Percentiles rank a stretch among this genome's conserved stretches.
Conservation (phyloP, 2,797 vertebrate genomes). For the Sciurus carolinensis region DNA sequence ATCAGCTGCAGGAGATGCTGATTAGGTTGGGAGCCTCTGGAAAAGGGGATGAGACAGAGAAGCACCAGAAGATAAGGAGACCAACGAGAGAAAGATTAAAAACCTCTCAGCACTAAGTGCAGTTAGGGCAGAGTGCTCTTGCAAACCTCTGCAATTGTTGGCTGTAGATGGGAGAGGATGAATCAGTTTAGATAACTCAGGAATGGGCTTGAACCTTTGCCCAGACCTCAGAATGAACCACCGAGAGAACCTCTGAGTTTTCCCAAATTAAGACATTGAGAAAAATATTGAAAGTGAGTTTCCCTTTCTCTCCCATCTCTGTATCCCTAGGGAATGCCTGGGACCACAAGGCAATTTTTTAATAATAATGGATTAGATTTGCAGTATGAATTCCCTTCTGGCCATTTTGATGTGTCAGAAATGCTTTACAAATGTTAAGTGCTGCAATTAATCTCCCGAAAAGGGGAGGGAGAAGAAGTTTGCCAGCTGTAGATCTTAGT, state of each 20-base stretch:
- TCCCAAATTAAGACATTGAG: constrained; percentile 83
- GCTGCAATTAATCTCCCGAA: constrained; percentile 78
- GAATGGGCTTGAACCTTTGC: constrained; percentile 86
- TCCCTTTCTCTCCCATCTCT: constrained; percentile 73
- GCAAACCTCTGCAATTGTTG: constrained; percentile 75
- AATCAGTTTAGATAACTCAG: constrained; percentile 86
- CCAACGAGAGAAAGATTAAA: constrained; percentile 74
- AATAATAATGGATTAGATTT: constrained; percentile 83
- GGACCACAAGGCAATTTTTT: constrained; percentile 84
- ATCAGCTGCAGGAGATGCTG: constrained; percentile 79
- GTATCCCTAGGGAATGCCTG: constrained; percentile 66
- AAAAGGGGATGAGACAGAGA: constrained; percentile 84
- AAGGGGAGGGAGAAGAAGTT: constrained; percentile 56
- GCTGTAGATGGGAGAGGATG: constrained; percentile 78
- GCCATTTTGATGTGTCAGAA: constrained; percentile 83
- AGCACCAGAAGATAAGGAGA: constrained; percentile 84
- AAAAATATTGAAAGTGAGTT: constrained; percentile 80
- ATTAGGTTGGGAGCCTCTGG: constrained; percentile 79
- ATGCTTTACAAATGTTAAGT: constrained; percentile 84
- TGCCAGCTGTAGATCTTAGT: constrained; percentile 74
- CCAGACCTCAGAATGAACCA: constrained; percentile 86
- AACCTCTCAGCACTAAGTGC: constrained; percentile 72
- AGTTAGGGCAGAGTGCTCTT: constrained; percentile 66
- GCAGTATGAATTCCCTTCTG: constrained; percentile 78
- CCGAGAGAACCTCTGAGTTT: constrained; percentile 72